Percentiles rank a stretch among this genome's conserved stretches.
Conservation (phyloP, 35 echinoderm and acorn worm genomes). For the Patiria miniata region DNA sequence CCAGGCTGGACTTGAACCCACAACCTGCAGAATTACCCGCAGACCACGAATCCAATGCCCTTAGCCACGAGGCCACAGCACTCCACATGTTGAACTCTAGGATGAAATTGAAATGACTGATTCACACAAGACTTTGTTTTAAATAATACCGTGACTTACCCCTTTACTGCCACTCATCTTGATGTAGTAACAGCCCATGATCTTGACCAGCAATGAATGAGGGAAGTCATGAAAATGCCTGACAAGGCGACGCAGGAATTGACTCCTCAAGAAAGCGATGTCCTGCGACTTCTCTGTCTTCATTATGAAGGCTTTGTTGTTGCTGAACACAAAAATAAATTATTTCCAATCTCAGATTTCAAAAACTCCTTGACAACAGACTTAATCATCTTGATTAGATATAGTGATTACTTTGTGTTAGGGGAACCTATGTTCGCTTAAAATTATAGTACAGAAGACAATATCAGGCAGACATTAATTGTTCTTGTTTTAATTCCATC, state of each 20-base stretch:
- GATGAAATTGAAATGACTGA: no score
- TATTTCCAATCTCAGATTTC: neutral
- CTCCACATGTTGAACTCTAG: no score
- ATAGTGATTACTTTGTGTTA: neutral
- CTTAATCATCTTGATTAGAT: neutral
- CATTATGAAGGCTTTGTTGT: slow-evolving; percentile 60
- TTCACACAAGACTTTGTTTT: neutral
- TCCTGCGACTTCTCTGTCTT: slow-evolving; percentile 55
- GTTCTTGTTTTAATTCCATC: no score
- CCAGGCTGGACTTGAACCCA: no score
- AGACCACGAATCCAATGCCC: no score
- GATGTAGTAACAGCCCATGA: slow-evolving; percentile 57
- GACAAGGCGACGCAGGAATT: slow-evolving; percentile 32
- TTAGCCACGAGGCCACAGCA: no score
- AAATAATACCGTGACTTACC: slow-evolving; percentile 26
- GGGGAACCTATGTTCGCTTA: no score
- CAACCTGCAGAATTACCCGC: no score
- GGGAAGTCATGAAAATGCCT: slow-evolving; percentile 48
- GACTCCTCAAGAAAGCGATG: slow-evolving; percentile 25
- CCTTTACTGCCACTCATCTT: slow-evolving; percentile 58
- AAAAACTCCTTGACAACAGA: neutral
- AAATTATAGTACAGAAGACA: no score
- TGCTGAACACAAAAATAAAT: slow-evolving; percentile 24
- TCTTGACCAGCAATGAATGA: slow-evolving; percentile 62
- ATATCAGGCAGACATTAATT: no score